These are phyloP conservation scores for Andrena bicolor DNA, from an alignment of 2,888 invertebrate genomes.

Conservation along the genomic window DNA sequence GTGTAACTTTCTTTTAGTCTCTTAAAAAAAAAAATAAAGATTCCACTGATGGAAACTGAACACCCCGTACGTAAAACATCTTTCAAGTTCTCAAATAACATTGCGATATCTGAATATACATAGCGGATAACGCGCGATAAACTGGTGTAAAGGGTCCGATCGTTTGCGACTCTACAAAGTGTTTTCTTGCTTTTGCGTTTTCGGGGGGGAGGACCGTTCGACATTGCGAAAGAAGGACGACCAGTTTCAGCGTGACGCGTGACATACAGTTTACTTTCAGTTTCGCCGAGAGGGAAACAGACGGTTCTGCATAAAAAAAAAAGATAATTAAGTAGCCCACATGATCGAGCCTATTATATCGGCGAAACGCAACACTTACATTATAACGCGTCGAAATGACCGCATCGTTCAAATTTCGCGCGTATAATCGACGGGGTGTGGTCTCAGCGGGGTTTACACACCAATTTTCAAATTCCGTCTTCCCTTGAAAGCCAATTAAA, in stretches of 20 bases:
- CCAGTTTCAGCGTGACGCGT: conserved; percentile 49
- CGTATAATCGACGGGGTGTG: neutral
- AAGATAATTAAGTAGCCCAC: conserved; percentile 14
- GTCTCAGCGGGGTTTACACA: too few species aligned
- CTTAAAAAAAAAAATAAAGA: neutral
- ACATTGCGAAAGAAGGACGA: conserved; percentile 62
- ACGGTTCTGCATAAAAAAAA: neutral
- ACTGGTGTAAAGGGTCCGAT: neutral
- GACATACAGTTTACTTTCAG: conserved; percentile 55
- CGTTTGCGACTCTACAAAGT: conserved; percentile 1
- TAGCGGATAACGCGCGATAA: neutral
- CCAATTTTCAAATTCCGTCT: too few species aligned
- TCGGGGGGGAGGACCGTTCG: conserved; percentile 10
- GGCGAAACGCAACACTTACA: neutral
- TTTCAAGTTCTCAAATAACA: neutral
- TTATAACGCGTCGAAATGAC: neutral
- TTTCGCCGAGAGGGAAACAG: conserved; percentile 43
- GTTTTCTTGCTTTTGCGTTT: conserved; percentile 29
- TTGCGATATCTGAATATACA: neutral
- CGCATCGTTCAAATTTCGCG: neutral
- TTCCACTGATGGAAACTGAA: neutral
- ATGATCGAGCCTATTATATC: conserved; percentile 1
- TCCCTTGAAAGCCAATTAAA: too few species aligned
- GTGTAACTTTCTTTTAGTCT: too few species aligned
- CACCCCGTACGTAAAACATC: neutral